Evolutionary conservation across 2,113 vertebrate species (phyloP), one percentile per base, ranked within the genome.

Genomic region (Pontoporia blainvillei): DNA sequence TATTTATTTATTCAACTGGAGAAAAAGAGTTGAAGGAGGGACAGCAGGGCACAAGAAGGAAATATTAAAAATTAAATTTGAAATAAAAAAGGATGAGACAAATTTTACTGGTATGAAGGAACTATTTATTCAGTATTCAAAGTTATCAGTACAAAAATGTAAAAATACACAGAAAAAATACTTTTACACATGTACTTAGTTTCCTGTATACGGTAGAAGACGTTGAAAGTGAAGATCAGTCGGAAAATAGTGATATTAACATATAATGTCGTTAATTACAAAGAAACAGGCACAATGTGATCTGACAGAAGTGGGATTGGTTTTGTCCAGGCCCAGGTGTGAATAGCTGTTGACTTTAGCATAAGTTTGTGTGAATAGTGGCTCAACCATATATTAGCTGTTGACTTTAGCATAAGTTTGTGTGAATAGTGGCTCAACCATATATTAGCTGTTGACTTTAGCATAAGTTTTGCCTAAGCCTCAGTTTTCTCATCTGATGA

Each of bases 1-100:
- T 94, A 57, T 94, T 96, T 29, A 95, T 94, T 96, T 76, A 87
- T 83, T 97, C 61, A 39, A 46, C 85, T 64, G 31, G 34, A 76
- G 66, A 52, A 89, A 78, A 93, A 59, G 31, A 96, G 44, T 90
- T 76, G 75, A 95, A 11, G 27, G 71, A 79, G 8, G 7, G 44
- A 34, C 31, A 90, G 36, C 41, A 86, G 41, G 21, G 41, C 34
- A 52, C 41, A 61, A 34, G 25, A 82, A 57, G 62, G n/a, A 64
- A 96, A 85, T 81, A 90, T 59, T 69, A 44, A 90, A 89, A 72
- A 62, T 82, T n/a, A 88, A 91, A 96, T 52, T 73, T 83, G 17
- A 76, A 85, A 62, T 83, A 72, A 62, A 85, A 81, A 86, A 86
- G 61, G 13, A 87, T 46, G 15, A 92, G 57, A n/a, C 3, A 31